These are phyloP conservation scores for Crematogaster levior DNA, from an alignment of 2,888 invertebrate genomes.

Conservation along the genomic window DNA sequence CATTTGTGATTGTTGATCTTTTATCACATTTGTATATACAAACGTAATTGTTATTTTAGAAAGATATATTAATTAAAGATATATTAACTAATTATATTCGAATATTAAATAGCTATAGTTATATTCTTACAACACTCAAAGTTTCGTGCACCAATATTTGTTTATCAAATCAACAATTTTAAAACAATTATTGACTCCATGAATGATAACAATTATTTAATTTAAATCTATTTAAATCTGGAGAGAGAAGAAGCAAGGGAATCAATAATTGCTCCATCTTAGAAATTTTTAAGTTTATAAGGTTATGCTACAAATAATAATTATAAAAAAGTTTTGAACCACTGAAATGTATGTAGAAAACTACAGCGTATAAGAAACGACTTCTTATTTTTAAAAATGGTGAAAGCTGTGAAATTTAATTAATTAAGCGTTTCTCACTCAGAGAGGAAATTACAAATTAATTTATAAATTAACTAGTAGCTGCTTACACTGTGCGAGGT, in stretches of 20 bases:
- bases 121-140: not conserved
- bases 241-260: not conserved
- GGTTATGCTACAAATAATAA: constrained; percentile 1
- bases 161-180: not conserved
- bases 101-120: not conserved
- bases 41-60: not conserved
- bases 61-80: too few species aligned
- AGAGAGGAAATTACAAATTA: constrained; percentile 30
- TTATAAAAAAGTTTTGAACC: constrained; percentile 7
- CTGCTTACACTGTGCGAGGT: constrained; percentile 29
- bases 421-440: not conserved
- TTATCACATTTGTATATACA: not conserved
- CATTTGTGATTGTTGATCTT: too few species aligned
- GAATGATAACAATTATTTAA: not conserved
- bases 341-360: not conserved
- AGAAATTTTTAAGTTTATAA: not conserved
- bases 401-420: constrained; percentile 5
- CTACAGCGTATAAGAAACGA: not conserved
- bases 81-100: too few species aligned
- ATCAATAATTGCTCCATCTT: not conserved
- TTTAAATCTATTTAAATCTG: not conserved
- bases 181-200: not conserved
- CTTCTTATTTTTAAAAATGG: not conserved
- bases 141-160: not conserved
- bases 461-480: not conserved